Evolutionary conservation across 2,113 vertebrate genomes (phyloP).

Genomic region (Psittacula cyanocephala): DNA sequence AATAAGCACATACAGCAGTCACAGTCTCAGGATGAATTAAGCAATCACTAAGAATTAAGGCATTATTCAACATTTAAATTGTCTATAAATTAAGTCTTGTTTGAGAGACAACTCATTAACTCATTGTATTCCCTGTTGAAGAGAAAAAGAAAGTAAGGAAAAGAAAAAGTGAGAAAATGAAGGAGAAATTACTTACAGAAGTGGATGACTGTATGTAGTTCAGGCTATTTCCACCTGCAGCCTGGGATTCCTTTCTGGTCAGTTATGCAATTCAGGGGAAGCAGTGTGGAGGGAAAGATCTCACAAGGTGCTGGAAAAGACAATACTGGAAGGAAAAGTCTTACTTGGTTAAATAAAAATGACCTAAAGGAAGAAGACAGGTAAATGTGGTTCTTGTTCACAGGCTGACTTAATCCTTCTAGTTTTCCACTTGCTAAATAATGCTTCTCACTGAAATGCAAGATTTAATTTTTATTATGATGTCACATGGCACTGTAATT

Average conservation of each 20-base stretch:
- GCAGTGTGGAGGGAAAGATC: background rate
- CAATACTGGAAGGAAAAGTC: background rate
- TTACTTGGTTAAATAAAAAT: constrained; percentile 1
- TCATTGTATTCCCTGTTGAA: background rate
- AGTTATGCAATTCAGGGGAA: constrained; percentile 1
- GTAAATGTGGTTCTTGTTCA: background rate
- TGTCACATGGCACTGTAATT: background rate
- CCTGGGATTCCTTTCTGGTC: background rate
- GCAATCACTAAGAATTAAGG: background rate
- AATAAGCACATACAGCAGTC: background rate
- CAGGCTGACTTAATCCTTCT: background rate
- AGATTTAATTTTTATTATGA: background rate
- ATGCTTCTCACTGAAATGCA: background rate
- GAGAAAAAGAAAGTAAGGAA: background rate
- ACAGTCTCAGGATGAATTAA: background rate
- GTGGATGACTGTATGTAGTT: background rate
- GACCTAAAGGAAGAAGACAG: background rate
- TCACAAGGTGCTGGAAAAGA: constrained; percentile 16
- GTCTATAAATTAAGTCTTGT: background rate
- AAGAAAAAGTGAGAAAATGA: background rate
- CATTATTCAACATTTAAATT: background rate
- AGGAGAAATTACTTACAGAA: background rate
- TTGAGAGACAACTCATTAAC: background rate
- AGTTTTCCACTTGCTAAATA: background rate
- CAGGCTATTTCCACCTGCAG: background rate